Evolutionary conservation across 2,888 invertebrate genomes (phyloP), one percentile per base, ranked within the genome.

Genomic region (Neoitamus cyanurus): DNA sequence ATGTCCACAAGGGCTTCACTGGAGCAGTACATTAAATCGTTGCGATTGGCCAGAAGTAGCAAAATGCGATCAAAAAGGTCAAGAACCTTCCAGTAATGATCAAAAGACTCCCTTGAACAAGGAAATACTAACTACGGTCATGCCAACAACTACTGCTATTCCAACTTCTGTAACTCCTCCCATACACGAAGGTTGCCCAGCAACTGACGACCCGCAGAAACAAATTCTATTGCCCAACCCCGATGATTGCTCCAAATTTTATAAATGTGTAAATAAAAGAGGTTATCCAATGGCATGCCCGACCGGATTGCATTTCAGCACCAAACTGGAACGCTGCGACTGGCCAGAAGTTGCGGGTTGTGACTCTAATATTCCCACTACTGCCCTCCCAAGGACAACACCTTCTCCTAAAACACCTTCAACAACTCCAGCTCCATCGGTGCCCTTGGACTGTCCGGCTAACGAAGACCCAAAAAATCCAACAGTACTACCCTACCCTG

Each of bases 401-500:
- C 15, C n/a, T 7, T n/a, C 36, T n/a, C 20, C 46, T 9, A 48
- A 3, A 31, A 31, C 0, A 20, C 37, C 46, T 2, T 7, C 37
- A 75, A 77, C 77, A 3, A 34, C 37, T 13, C 25, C 2, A 42
- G 25, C 75, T 30, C 86, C 86, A 28, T 20, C 85, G 25, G 7
- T 78, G 0, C 84, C 85, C 82, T 13, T 69, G 1, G 9, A 31
- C 0, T 87, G 87, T 37, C 25, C 84, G 31, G 73, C 46, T 37
- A 30, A 84, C 13, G 89, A 90, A 20, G 88, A 90, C 87, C 86
- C 88, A n/a, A 84, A 86, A n/a, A 87, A 88, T 78, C 85, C 87
- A 15, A 87, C 88, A 2, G 87, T 88, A 1, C 37, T 89, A 2
- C 37, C 88, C 1, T 85, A 88, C n/a, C 4, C 84, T 0, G 87